Percentiles rank a stretch among this genome's conserved stretches.
These are phyloP conservation scores for Megaceryle torquata DNA, from an alignment of 2,113 vertebrate species.

Conservation along the genomic window DNA sequence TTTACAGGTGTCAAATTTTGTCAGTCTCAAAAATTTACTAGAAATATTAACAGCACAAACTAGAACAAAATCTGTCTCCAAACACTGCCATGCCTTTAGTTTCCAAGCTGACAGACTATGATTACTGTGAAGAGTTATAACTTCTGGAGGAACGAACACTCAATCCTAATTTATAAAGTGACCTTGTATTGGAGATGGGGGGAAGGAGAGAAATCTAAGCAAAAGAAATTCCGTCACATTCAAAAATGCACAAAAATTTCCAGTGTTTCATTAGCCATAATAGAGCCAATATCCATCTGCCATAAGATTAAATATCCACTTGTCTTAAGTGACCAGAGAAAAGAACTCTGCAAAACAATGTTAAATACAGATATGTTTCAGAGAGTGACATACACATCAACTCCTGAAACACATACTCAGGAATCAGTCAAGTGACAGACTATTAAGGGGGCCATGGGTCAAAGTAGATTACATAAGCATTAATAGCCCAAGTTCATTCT, in stretches of 20 bases:
- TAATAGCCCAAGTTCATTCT: background rate
- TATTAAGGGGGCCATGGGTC: background rate
- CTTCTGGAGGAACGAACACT: background rate
- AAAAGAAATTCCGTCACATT: background rate
- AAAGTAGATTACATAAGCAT: background rate
- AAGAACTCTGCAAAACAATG: background rate
- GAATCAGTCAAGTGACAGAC: background rate
- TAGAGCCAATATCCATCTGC: background rate
- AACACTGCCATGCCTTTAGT: background rate
- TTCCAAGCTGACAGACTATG: background rate
- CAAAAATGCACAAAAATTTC: background rate
- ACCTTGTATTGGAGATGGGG: background rate
- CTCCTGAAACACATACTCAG: background rate
- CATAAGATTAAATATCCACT: background rate
- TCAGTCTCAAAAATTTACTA: background rate
- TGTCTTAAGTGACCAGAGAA: background rate
- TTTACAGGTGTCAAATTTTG: background rate
- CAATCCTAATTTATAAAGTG: background rate
- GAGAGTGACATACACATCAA: background rate
- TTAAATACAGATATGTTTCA: background rate
- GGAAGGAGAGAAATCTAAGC: background rate
- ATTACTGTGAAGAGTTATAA: background rate
- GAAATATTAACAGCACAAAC: conserved; percentile 4
- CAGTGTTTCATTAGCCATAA: background rate
- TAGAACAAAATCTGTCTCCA: background rate